Conservation (phyloP, 2,113 vertebrate species). For the Steatornis caripensis region DNA sequence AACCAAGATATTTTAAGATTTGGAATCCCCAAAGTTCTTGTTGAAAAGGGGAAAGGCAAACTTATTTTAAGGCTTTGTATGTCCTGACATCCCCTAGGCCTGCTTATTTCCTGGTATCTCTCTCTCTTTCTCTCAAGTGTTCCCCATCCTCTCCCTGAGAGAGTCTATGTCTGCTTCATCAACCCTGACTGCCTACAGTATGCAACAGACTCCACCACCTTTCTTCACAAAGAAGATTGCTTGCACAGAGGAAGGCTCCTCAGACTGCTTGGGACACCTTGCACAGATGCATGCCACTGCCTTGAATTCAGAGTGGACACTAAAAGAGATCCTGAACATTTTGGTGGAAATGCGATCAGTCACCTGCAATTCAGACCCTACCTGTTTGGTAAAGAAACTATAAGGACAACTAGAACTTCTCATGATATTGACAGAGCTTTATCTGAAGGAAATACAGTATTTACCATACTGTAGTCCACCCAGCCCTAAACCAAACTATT, state of each 20-base stretch:
- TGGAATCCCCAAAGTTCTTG: not conserved
- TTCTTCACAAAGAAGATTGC: slow-evolving; percentile 43
- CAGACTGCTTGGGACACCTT: slow-evolving; percentile 25
- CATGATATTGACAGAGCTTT: not conserved
- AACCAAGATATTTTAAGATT: not conserved
- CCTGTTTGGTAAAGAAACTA: slow-evolving; percentile 4
- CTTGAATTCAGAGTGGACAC: slow-evolving; percentile 26
- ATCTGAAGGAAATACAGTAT: not conserved
- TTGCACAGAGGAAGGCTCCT: slow-evolving; percentile 29
- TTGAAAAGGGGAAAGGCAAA: not conserved
- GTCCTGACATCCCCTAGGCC: slow-evolving; percentile 31
- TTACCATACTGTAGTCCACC: not conserved
- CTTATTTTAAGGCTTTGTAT: slow-evolving; percentile 5
- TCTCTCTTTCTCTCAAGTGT: slow-evolving; percentile 67
- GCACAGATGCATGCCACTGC: slow-evolving; percentile 41
- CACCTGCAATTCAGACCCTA: slow-evolving; percentile 15
- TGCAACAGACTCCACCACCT: slow-evolving; percentile 25
- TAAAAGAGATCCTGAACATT: slow-evolving; percentile 19
- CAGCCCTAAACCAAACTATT: not conserved
- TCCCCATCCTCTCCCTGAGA: slow-evolving; percentile 60
- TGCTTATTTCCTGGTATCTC: slow-evolving; percentile 63
- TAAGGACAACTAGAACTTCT: not conserved
- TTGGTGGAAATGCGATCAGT: slow-evolving; percentile 4
- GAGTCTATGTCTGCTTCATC: slow-evolving; percentile 54
- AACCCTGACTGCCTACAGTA: slow-evolving; percentile 19